Percentiles rank a stretch among this genome's conserved stretches.
Evolutionary conservation across 2,113 vertebrate species (phyloP).

Genomic region (Xyrauchen texanus): DNA sequence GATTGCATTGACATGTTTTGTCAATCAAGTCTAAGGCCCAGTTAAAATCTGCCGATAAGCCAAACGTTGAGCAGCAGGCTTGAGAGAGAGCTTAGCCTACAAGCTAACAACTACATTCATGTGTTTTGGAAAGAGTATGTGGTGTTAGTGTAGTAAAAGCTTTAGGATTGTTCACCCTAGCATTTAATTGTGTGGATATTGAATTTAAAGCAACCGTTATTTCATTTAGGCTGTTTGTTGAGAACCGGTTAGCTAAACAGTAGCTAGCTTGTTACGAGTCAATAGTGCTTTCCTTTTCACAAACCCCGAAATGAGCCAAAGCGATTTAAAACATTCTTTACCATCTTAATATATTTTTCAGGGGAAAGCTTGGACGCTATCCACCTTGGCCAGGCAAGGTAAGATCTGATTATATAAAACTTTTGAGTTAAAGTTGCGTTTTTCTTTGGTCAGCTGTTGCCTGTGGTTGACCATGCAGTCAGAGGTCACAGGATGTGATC

Average conservation of each 20-base stretch:
- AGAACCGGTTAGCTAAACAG: background rate
- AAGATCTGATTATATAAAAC: constrained; percentile 55
- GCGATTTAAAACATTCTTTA: background rate
- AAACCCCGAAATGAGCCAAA: background rate
- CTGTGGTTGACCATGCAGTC: background rate
- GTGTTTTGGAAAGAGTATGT: background rate
- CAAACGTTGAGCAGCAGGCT: constrained; percentile 5
- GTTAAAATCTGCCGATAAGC: constrained; percentile 7
- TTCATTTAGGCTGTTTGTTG: background rate
- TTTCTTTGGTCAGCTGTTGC: background rate
- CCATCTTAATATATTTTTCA: constrained; percentile 61
- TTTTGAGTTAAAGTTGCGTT: background rate
- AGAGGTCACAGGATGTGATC: background rate
- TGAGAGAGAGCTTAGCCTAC: constrained; percentile 21
- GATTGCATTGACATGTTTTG: background rate
- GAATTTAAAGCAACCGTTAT: too few species aligned
- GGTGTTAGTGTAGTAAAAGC: background rate
- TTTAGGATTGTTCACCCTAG: background rate
- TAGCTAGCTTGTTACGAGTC: constrained; percentile 5
- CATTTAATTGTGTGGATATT: background rate
- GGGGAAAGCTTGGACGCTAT: constrained; percentile 97
- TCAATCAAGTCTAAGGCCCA: background rate
- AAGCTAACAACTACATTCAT: constrained; percentile 29
- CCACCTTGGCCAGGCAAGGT: constrained; percentile 99
- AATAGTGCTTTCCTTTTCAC: background rate